Base-by-base conservation (phyloP, 2,113 vertebrate genomes). In the Toxotes jaculatrix region DNA sequence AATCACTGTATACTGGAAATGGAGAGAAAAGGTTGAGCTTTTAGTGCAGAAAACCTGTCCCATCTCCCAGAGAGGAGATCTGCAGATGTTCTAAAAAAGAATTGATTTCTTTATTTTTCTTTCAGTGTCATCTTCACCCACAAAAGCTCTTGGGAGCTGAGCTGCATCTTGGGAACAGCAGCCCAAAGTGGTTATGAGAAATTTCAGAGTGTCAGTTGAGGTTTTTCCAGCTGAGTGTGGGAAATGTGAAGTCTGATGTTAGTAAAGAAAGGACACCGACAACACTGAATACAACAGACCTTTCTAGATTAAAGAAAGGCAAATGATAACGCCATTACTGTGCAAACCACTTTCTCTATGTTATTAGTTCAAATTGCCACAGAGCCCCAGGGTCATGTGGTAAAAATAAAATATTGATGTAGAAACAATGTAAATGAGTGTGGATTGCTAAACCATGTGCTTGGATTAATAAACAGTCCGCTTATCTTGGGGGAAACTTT, bases 91-190 rank as follows among this genome's bases (percentile, higher is more conserved):
- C 4, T 13, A 17, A 67, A 47, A 45, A 64, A 65, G 63, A 80
- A 61, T 7, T 9, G n/a, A 27, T 38, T 40, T 36, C 36, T 79
- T 79, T 61, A 72, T 66, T 69, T 23, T 67, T 57, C 64, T 59
- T 74, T 74, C 42, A 75, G 53, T 87, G 75, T 79, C 72, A 75
- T 78, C 43, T 17, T 77, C 60, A 71, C 34, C 66, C 53, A 71
- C 57, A 72, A 38, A 79, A 70, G 77, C 73, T 86, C 0, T 4
- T 16, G 2, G 42, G 64, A 76, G 21, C 80, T 36, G 66, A 73
- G 63, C 40, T 56, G 59, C 19, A n/a, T 38, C 23, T 21, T 19
- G 56, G 73, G 11, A 71, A 32, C 45, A 21, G 55, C 31, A 16
- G 1, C 66, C 19, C 40, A 43, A 47, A 36, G 27, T 38, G 38